Conservation (phyloP, 2,113 vertebrate species). For the Aphelocoma coerulescens region DNA sequence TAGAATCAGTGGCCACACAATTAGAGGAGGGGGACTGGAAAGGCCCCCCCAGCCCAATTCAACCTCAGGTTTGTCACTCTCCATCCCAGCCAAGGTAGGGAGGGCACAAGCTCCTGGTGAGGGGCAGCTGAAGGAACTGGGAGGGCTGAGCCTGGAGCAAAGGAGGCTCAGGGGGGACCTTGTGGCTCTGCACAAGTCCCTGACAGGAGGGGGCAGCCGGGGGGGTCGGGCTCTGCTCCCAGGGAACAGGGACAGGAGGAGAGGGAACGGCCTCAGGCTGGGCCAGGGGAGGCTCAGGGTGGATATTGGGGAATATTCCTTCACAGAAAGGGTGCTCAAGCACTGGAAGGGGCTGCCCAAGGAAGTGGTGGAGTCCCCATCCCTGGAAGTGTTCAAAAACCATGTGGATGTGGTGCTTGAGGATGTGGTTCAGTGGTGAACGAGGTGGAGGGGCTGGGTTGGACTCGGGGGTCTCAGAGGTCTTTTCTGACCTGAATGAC, state of each 20-base stretch:
- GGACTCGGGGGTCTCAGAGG: background rate
- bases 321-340: background rate
- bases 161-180: background rate
- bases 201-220: background rate
- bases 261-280: background rate
- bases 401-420: fast-evolving
- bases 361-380: background rate
- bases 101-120: background rate
- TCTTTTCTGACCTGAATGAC: background rate
- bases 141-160: background rate
- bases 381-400: background rate
- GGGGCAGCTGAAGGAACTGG: background rate
- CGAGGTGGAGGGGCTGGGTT: too few relatives aligned
- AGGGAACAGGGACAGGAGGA: background rate
- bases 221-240: background rate
- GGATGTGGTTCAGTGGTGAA: background rate
- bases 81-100: background rate
- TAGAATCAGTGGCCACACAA: background rate
- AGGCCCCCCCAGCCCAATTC: background rate
- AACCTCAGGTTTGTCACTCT: background rate
- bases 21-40: background rate
- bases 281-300: fast-evolving
- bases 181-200: background rate
- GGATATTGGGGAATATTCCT: background rate
- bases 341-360: background rate